phyloP scores from a whole-genome alignment of 2,113 vertebrate genomes.

The Pseudois nayaur region DNA sequence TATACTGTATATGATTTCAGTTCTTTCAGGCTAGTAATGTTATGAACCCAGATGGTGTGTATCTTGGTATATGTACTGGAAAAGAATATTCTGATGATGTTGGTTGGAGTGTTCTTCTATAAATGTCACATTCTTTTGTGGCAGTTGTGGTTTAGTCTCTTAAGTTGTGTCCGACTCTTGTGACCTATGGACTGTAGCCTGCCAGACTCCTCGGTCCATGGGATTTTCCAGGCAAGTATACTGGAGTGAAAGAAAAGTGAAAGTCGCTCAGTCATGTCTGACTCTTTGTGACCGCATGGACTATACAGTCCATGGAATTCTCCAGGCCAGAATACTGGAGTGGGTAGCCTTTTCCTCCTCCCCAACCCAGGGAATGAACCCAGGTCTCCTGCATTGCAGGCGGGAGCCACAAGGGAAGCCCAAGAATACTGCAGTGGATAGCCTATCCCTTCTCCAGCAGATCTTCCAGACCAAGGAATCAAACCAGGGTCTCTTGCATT shows the following conservation, averaged over 20 bases:
- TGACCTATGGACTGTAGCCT: neutral
- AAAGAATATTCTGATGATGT: neutral
- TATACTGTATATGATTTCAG: neutral
- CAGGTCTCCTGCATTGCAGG: neutral
- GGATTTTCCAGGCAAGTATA: neutral
- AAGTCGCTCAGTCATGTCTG: fast-evolving
- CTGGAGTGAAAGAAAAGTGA: neutral
- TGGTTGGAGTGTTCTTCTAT: neutral
- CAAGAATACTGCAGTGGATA: neutral
- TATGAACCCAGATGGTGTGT: neutral
- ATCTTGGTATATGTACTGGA: neutral
- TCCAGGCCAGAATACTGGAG: neutral
- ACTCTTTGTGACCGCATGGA: neutral
- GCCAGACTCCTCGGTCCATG: neutral
- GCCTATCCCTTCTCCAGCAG: neutral
- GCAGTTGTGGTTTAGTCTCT: neutral
- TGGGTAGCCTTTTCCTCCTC: neutral
- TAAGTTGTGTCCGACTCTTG: neutral
- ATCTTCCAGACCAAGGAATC: neutral
- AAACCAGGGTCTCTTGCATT: neutral
- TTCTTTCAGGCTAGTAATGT: neutral
- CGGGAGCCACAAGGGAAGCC: neutral
- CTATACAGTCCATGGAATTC: neutral
- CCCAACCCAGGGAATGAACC: neutral
- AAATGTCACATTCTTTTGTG: neutral